Evolutionary conservation across 2,113 vertebrate species (phyloP).

Genomic region (Herpetotheres cachinnans): DNA sequence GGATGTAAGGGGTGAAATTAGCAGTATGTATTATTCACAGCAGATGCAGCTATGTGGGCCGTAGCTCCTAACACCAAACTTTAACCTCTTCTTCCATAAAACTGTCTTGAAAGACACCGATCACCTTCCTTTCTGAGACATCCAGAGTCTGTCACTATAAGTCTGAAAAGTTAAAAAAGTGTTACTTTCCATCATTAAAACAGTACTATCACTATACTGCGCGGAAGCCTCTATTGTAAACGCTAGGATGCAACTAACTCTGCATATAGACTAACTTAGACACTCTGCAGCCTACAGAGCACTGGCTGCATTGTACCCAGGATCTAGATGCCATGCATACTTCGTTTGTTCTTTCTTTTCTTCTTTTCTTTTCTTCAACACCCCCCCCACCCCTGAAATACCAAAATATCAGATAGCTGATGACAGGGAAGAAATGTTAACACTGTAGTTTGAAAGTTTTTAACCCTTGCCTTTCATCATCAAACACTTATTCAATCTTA

Average conservation of each 20-base stretch:
- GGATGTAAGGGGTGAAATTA: background rate
- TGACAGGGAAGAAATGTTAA: constrained; percentile 67
- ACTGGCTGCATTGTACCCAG: background rate
- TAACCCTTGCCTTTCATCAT: constrained; percentile 68
- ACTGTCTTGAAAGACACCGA: background rate
- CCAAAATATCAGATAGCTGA: constrained; percentile 66
- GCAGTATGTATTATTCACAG: background rate
- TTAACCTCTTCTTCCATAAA: background rate
- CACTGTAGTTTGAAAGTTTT: constrained; percentile 55
- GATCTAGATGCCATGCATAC: constrained; percentile 34
- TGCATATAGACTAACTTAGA: background rate
- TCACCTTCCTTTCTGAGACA: background rate
- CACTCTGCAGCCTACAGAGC: background rate
- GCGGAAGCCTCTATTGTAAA: background rate
- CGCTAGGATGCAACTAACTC: background rate
- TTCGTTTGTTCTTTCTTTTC: constrained; percentile 31
- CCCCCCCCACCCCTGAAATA: background rate
- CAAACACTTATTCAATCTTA: constrained; percentile 46
- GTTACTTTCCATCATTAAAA: constrained; percentile 1
- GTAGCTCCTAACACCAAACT: background rate
- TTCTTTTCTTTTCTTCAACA: background rate
- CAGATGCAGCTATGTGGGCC: background rate
- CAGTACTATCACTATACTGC: background rate
- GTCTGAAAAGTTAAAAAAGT: background rate
- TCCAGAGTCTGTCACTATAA: background rate